Conservation (phyloP, 2,888 invertebrate species). For the Trachelus iudaicus region DNA sequence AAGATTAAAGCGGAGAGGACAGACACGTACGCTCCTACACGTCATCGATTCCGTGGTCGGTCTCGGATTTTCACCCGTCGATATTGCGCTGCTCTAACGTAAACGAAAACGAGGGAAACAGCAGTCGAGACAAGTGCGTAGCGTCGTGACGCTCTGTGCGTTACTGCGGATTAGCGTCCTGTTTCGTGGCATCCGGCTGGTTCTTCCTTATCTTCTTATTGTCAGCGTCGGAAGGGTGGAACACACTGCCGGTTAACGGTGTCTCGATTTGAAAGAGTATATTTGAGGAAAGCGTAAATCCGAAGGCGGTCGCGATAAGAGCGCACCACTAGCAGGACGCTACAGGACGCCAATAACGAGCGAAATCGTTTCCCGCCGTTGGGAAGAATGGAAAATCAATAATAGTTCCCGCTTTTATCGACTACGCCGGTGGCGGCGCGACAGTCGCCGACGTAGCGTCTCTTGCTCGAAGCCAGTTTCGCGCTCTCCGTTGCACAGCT, state of each 20-base stretch:
- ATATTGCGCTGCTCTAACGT: background rate
- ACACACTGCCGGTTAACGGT: background rate
- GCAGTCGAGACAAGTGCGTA: background rate
- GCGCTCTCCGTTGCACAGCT: background rate
- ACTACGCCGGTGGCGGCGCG: constrained; percentile 34
- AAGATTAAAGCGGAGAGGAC: background rate
- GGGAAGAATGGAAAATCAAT: constrained; percentile 49
- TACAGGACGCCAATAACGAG: background rate
- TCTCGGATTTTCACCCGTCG: background rate
- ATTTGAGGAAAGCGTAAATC: background rate
- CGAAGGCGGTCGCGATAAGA: background rate
- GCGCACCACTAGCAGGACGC: background rate
- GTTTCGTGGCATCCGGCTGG: background rate
- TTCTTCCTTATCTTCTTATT: background rate
- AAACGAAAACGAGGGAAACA: background rate
- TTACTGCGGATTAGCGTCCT: background rate
- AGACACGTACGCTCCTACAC: background rate
- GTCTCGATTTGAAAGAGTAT: background rate
- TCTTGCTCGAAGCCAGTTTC: constrained; percentile 11
- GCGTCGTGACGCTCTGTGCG: background rate
- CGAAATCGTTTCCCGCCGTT: constrained; percentile 46
- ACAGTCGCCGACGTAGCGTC: constrained; percentile 8
- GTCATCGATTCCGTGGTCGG: background rate
- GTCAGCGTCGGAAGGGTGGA: background rate
- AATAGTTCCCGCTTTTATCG: constrained; percentile 57